A percentile compares a stretch with the other conserved stretches of the same genome.
Evolutionary conservation across 1,140 invertebrate genomes (phyloP).

Genomic region (Philopotamus ludificatus): DNA sequence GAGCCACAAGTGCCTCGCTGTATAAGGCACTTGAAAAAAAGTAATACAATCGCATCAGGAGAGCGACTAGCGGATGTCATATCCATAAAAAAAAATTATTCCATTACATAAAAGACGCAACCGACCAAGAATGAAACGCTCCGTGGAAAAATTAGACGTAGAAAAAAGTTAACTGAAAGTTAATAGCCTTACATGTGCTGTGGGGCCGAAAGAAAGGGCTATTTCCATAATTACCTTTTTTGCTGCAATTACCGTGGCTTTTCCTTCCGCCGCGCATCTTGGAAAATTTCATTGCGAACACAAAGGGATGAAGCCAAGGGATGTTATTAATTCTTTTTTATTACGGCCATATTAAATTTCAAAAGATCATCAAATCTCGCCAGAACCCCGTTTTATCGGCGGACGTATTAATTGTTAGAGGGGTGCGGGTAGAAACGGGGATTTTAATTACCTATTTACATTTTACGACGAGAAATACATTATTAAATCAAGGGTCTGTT

Average conservation of each 20-base stretch:
- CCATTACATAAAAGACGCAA: too few species aligned
- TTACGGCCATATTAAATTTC: background rate
- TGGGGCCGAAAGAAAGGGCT: conserved; percentile 6
- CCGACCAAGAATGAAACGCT: too few species aligned
- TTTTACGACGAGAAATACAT: too few species aligned
- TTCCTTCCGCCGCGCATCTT: background rate
- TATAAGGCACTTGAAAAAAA: too few species aligned
- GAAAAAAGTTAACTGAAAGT: conserved; percentile 5
- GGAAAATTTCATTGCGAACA: conserved; percentile 7
- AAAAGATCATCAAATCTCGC: background rate
- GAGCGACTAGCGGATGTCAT: too few species aligned
- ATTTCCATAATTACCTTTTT: conserved; percentile 14
- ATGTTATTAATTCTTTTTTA: conserved; percentile 3
- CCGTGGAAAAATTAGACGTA: background rate
- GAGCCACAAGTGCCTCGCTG: too few species aligned
- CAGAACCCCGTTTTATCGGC: background rate
- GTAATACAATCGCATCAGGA: too few species aligned
- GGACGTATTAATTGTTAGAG: background rate
- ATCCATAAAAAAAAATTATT: too few species aligned
- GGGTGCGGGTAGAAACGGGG: too few species aligned
- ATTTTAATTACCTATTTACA: too few species aligned
- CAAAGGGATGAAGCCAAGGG: background rate
- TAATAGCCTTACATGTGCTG: conserved; percentile 10
- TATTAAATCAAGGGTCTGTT: too few species aligned
- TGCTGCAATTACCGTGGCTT: background rate